Evolutionary conservation across 2,797 vertebrate species (phyloP).

Genomic region (Coregonus suidteri): DNA sequence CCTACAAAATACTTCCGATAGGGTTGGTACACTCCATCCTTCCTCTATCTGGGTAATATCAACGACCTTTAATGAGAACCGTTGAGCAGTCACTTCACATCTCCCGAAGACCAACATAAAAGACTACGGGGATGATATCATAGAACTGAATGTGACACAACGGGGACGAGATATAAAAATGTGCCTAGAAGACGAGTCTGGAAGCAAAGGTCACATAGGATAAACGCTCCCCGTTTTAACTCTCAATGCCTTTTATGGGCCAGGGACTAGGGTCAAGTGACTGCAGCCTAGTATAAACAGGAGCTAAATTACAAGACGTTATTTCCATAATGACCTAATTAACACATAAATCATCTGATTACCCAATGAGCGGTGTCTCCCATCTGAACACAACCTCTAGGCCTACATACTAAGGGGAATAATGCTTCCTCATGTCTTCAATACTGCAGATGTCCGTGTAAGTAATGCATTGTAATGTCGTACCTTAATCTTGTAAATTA

Average conservation of each 20-base stretch:
- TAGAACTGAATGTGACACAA: conserved; percentile 21
- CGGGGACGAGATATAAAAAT: not conserved
- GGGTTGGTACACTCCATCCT: not conserved
- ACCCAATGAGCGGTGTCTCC: not conserved
- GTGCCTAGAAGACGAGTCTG: not conserved
- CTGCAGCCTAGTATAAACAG: not conserved
- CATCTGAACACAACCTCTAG: not conserved
- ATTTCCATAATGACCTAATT: not conserved
- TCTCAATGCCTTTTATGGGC: not conserved
- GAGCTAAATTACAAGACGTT: not conserved
- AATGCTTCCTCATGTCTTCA: not conserved
- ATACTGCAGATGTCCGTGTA: not conserved
- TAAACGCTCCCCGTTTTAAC: not conserved
- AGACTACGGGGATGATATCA: not conserved
- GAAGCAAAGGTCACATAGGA: conserved; percentile 15
- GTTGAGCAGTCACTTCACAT: conserved; percentile 8
- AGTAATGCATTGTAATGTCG: not conserved
- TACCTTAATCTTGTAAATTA: not conserved
- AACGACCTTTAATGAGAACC: conserved; percentile 3
- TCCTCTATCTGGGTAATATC: not conserved
- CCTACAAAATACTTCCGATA: not conserved
- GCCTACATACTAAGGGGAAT: not conserved
- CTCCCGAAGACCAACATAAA: not conserved
- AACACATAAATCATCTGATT: not conserved
- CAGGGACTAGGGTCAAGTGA: not conserved